Percentiles rank a stretch among this genome's conserved stretches.
Conservation (phyloP, 2,113 vertebrate genomes). For the Rafetus swinhoei region DNA sequence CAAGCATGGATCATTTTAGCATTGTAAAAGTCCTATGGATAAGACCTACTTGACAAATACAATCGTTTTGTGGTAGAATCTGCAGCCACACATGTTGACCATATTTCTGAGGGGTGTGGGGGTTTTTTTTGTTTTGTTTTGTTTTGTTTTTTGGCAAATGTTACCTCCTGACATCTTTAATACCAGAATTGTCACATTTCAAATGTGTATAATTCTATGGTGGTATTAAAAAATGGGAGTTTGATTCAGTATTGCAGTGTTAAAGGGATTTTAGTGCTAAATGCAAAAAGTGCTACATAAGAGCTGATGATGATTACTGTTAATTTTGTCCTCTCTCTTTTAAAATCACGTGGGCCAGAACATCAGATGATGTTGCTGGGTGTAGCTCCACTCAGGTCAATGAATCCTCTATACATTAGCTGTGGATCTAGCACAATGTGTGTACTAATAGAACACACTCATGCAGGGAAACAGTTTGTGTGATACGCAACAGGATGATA, state of each 20-base stretch:
- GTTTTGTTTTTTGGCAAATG: background rate
- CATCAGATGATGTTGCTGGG: background rate
- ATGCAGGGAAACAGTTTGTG: background rate
- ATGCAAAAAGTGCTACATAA: background rate
- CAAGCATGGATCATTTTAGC: background rate
- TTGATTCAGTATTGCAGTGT: background rate
- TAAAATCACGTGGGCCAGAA: background rate
- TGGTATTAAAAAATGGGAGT: background rate
- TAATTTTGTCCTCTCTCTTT: background rate
- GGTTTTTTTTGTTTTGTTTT: too few species aligned
- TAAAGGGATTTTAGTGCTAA: background rate
- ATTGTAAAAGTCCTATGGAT: rapidly evolving
- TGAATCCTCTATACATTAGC: background rate
- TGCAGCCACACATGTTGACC: background rate
- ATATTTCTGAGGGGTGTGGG: background rate
- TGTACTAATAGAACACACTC: background rate
- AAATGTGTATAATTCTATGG: background rate
- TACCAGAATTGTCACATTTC: background rate
- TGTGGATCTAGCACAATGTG: background rate
- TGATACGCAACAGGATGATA: background rate
- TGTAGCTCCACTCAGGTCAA: background rate
- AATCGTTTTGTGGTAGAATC: background rate
- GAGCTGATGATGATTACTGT: background rate
- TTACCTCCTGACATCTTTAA: background rate
- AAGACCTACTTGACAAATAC: background rate